A percentile compares a stretch with the other conserved stretches of the same genome.
phyloP scores from a whole-genome alignment of 1,140 invertebrate species.

The Muscidifurax raptorellus region DNA sequence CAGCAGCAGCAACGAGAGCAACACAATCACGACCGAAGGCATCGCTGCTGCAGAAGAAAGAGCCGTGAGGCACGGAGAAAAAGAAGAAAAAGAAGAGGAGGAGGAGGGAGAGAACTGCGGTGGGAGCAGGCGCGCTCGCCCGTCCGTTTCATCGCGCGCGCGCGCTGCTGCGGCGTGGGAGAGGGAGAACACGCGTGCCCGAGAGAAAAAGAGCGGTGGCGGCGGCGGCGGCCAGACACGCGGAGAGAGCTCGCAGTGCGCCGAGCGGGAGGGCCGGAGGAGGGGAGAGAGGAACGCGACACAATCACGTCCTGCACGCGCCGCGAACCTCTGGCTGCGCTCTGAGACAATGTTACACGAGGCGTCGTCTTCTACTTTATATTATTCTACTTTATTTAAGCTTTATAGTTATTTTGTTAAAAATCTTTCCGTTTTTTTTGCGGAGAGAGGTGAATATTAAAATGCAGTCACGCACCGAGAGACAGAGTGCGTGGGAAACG shows the following conservation, averaged over 20 bases:
- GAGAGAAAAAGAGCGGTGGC: conserved; percentile 54
- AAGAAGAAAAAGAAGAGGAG: background rate
- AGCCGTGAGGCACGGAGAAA: background rate
- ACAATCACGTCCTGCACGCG: conserved; percentile 75
- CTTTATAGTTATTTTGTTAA: no score
- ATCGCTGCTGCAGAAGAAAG: background rate
- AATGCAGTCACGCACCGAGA: background rate
- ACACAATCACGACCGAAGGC: background rate
- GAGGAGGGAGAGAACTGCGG: conserved; percentile 54
- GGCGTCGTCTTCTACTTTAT: conserved; percentile 33
- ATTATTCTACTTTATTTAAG: conserved; percentile 1
- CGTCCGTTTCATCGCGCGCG: conserved; percentile 64
- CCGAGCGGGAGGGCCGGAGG: conserved; percentile 3
- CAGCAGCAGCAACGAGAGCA: background rate
- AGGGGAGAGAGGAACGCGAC: conserved; percentile 66
- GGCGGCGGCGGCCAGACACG: conserved; percentile 57
- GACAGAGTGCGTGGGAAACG: background rate
- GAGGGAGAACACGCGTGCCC: conserved; percentile 57
- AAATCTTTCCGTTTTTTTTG: no score
- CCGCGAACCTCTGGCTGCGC: conserved; percentile 72
- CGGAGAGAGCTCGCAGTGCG: conserved; percentile 61
- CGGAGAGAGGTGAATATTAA: background rate
- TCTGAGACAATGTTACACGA: conserved; percentile 70
- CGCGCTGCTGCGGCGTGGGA: conserved; percentile 55
- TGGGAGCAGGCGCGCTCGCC: conserved; percentile 63